phyloP scores from a whole-genome alignment of 1,140 invertebrate species.

The Cydia splendana region DNA sequence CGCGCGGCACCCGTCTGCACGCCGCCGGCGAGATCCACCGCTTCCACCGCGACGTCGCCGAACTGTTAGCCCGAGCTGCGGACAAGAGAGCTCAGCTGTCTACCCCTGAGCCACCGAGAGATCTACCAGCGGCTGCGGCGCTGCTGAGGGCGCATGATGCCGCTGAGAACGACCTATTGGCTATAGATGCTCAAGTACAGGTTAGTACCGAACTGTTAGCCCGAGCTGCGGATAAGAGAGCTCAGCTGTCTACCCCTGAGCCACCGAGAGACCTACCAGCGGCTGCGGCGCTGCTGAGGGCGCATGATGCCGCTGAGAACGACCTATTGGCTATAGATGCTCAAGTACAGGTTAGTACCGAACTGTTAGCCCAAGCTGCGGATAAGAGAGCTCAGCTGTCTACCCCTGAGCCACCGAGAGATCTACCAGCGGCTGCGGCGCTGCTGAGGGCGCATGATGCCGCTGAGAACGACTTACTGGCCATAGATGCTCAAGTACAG shows the following conservation, averaged over 20 bases:
- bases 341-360: slow-evolving; percentile 90
- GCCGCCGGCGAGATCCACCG: slow-evolving; percentile 97
- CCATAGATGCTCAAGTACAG: slow-evolving; percentile 95
- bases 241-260: slow-evolving; percentile 43
- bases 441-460: slow-evolving; percentile 93
- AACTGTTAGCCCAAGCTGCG: slow-evolving; percentile 91
- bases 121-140: slow-evolving; percentile 47
- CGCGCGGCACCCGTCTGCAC: slow-evolving; percentile 91
- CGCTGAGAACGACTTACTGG: slow-evolving; percentile 97
- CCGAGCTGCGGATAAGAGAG: background rate
- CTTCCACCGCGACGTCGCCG: slow-evolving; percentile 97
- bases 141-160: slow-evolving; percentile 93
- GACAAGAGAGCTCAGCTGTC: slow-evolving; percentile 58
- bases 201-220: slow-evolving; percentile 58
- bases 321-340: slow-evolving; percentile 96
- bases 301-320: slow-evolving; percentile 58
- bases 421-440: slow-evolving; percentile 47
- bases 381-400: slow-evolving; percentile 56
- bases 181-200: slow-evolving; percentile 95
- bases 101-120: slow-evolving; percentile 17
- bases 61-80: slow-evolving; percentile 91
- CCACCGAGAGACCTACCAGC: slow-evolving; percentile 17
- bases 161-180: slow-evolving; percentile 97
- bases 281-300: slow-evolving; percentile 41
- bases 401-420: slow-evolving; percentile 11